These are phyloP conservation scores for Amphimedon queenslandica DNA, from an alignment of 37 sponge, comb jelly and placozoan genomes.

Conservation along the genomic window DNA sequence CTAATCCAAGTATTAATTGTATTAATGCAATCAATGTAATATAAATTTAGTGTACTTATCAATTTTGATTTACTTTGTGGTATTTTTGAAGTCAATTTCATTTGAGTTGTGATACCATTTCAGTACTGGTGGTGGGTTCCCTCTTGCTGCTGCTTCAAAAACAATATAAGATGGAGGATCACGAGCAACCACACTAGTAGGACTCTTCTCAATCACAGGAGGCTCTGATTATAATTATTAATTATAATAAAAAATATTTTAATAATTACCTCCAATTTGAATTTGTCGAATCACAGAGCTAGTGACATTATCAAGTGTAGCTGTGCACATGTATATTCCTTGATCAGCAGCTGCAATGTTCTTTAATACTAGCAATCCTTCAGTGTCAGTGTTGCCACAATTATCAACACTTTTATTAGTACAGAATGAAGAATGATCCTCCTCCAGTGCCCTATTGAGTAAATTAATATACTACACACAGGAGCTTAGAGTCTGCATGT, in stretches of 20 bases:
- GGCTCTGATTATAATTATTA: too few species aligned
- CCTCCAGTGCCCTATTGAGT: too few species aligned
- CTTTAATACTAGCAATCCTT: conserved; percentile 28
- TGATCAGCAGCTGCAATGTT: conserved; percentile 7
- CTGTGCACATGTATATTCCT: conserved; percentile 49
- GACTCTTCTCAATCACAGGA: neutral
- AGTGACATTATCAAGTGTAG: conserved; percentile 16
- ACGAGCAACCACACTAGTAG: neutral
- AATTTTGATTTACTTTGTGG: too few species aligned
- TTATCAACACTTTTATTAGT: too few species aligned
- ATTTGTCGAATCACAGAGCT: conserved; percentile 26
- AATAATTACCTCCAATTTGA: conserved; percentile 43
- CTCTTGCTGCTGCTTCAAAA: neutral
- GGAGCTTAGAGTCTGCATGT: too few species aligned
- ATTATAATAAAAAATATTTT: too few species aligned
- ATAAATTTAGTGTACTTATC: too few species aligned
- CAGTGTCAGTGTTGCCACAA: neutral
- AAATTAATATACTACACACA: too few species aligned
- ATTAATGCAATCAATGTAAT: too few species aligned
- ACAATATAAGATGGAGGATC: neutral
- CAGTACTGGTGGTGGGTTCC: conserved; percentile 22
- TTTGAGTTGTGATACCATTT: conserved; percentile 24
- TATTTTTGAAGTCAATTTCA: neutral
- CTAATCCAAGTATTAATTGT: too few species aligned
- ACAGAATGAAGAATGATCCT: too few species aligned